A percentile compares a stretch with the other conserved stretches of the same genome.
Conservation (phyloP, 2,797 vertebrate species). For the Alca torda region DNA sequence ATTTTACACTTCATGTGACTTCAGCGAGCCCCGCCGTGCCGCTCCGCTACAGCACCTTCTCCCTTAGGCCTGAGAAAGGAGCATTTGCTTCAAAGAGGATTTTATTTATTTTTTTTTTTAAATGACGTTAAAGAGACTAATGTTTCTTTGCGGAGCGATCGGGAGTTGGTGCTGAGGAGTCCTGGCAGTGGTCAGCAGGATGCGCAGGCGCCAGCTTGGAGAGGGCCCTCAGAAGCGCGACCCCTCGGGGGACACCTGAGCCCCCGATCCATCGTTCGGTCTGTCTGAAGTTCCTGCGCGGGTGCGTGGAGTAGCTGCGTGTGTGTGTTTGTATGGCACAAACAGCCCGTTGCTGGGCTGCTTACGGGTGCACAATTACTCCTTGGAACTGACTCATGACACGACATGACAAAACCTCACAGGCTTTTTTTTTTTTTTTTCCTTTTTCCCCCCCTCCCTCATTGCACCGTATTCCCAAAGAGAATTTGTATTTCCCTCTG, state of each 20-base stretch:
- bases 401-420: not conserved
- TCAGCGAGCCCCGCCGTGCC: accelerated
- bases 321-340: not conserved
- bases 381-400: not conserved
- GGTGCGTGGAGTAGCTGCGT: not conserved
- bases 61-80: not conserved
- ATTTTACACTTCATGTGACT: not conserved
- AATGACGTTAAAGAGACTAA: not conserved
- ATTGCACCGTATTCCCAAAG: accelerated
- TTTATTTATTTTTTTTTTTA: not conserved
- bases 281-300: accelerated
- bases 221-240: not conserved
- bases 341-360: not conserved
- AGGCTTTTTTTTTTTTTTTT: accelerated
- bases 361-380: not conserved
- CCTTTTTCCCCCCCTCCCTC: accelerated
- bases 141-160: not conserved
- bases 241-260: not conserved
- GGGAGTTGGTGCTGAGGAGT: not conserved
- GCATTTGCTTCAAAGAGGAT: not conserved
- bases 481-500: not conserved
- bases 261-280: not conserved
- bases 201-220: not conserved
- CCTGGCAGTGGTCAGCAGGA: not conserved
- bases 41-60: not conserved